A percentile compares a stretch with the other conserved stretches of the same genome.
phyloP scores from a whole-genome alignment of 1,140 invertebrate species.

The Brachystomella parvula region DNA sequence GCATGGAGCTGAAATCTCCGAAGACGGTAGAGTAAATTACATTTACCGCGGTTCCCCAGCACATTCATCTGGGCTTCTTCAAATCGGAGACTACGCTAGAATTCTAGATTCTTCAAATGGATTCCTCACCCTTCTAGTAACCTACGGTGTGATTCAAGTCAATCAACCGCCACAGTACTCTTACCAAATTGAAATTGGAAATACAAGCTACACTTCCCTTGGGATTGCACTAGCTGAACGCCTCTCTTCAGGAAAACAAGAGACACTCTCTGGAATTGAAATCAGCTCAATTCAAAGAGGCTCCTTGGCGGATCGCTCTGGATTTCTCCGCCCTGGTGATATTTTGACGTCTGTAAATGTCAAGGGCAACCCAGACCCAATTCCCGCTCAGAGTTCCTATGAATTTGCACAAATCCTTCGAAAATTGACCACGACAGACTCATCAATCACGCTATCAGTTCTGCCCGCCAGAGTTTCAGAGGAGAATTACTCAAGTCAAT shows the following conservation, averaged over 20 bases:
- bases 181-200: slow-evolving; percentile 34
- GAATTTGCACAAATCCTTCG: slow-evolving; percentile 34
- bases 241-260: neutral
- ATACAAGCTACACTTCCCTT: slow-evolving; percentile 30
- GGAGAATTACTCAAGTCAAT: neutral
- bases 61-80: slow-evolving; percentile 28
- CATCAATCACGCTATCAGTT: slow-evolving; percentile 23
- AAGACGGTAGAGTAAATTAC: slow-evolving; percentile 22
- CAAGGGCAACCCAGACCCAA: slow-evolving; percentile 18
- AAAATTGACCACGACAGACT: slow-evolving; percentile 9
- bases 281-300: slow-evolving; percentile 34
- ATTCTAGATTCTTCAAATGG: slow-evolving; percentile 13
- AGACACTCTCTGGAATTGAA: too few species aligned
- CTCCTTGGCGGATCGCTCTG: slow-evolving; percentile 31
- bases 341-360: slow-evolving; percentile 29
- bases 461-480: slow-evolving; percentile 6
- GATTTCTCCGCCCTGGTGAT: slow-evolving; percentile 30
- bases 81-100: slow-evolving; percentile 30
- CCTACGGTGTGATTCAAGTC: slow-evolving; percentile 27
- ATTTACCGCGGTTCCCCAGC: slow-evolving; percentile 21
- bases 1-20: slow-evolving; percentile 18
- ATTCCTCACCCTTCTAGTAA: slow-evolving; percentile 26
- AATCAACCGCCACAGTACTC: slow-evolving; percentile 27
- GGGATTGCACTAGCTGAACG: slow-evolving; percentile 30
- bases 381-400: slow-evolving; percentile 26